A percentile compares a stretch with the other conserved stretches of the same genome.
Evolutionary conservation across 1,140 invertebrate genomes (phyloP).

Genomic region (Lucilia cuprina): DNA sequence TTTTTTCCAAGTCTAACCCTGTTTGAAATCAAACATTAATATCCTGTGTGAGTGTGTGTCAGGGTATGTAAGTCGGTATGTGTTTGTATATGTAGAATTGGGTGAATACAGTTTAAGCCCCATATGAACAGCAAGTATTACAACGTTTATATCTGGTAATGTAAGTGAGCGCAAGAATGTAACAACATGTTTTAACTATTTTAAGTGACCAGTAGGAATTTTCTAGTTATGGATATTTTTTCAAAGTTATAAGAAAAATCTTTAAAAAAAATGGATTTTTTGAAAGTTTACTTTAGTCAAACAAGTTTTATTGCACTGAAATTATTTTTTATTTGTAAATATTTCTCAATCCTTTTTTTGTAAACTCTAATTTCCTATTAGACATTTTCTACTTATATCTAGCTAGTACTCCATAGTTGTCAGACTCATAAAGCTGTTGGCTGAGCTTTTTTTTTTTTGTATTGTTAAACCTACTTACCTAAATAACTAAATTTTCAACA

Average conservation of each 20-base stretch:
- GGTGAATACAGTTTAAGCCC: background rate
- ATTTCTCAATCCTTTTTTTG: too few species aligned
- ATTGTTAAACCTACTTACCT: conserved; percentile 10
- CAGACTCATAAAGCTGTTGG: background rate
- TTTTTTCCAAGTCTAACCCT: background rate
- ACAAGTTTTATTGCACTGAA: too few species aligned
- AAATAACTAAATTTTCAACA: conserved; percentile 2
- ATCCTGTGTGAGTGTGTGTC: background rate
- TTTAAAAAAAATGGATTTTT: too few species aligned
- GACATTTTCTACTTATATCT: background rate
- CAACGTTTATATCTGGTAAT: background rate
- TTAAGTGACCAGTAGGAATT: background rate
- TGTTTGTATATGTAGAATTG: too few species aligned
- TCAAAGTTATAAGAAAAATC: too few species aligned
- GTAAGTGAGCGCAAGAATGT: background rate
- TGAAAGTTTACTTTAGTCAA: too few species aligned
- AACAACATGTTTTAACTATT: background rate
- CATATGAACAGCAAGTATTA: background rate
- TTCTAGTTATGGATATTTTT: too few species aligned
- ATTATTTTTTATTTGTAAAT: too few species aligned
- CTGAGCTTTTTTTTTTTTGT: background rate
- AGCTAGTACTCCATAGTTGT: background rate
- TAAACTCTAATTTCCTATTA: background rate
- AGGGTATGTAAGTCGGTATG: too few species aligned
- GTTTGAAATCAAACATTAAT: conserved; percentile 15